Conservation (phyloP, 2,113 vertebrate genomes). For the Pseudorectes ferrugineus region DNA sequence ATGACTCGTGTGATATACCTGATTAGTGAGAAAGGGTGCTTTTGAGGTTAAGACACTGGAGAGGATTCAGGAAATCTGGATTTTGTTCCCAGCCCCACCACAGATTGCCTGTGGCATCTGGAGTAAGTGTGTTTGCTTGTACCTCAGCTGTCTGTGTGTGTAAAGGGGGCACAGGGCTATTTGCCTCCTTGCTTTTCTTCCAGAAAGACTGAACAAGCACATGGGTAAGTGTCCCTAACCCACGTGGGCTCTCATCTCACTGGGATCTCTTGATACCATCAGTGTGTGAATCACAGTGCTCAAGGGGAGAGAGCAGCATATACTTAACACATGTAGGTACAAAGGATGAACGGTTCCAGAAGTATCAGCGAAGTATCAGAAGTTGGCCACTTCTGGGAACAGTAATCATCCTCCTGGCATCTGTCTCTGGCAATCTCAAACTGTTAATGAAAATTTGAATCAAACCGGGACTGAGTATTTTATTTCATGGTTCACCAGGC, state of each 20-base stretch:
- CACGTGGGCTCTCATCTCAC: not conserved
- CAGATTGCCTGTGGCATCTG: not conserved
- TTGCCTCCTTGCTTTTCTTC: not conserved
- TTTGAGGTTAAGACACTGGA: slow-evolving; percentile 47
- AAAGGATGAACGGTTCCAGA: not conserved
- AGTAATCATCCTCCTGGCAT: not conserved
- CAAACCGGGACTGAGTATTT: not conserved
- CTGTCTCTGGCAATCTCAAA: not conserved
- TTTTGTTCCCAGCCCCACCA: not conserved
- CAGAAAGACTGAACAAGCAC: not conserved
- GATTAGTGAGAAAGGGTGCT: slow-evolving; percentile 50
- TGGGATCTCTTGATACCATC: not conserved
- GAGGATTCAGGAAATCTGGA: slow-evolving; percentile 34
- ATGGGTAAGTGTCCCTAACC: not conserved
- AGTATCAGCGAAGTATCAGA: not conserved
- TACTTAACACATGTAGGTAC: not conserved
- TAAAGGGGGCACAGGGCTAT: not conserved
- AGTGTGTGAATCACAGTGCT: not conserved
- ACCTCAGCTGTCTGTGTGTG: not conserved
- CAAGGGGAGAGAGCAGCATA: not conserved
- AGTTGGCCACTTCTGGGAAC: not conserved
- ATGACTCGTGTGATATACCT: slow-evolving; percentile 46
- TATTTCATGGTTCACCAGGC: not conserved
- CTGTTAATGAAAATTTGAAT: not conserved
- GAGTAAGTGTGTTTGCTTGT: not conserved